Base-by-base conservation (phyloP, 1,140 invertebrate genomes). In the Acromyrmex charruanus region DNA sequence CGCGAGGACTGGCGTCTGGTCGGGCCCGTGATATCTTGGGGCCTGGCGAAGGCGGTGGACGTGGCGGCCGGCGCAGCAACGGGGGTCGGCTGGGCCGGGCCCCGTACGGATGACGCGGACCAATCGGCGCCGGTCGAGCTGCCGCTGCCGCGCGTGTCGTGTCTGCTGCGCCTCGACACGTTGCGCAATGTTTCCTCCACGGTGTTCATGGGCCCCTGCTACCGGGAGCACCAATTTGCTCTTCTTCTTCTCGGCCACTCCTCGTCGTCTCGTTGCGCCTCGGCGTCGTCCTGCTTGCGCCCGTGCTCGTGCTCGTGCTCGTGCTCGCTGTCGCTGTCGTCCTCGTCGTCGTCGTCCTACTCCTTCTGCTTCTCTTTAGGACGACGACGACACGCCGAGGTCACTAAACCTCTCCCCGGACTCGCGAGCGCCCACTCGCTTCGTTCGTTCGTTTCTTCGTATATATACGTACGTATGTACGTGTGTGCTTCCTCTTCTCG, bases 191-290 rank as follows among this genome's bases (percentile, higher is more conserved):
- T 93, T 74, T 93, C 92, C 93, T 94, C 94, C 93, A 92, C 90
- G 35, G 25, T 25, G 77, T 75, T 94, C 90, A 94, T 95, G 92
- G 58, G 84, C 79, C 87, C 94, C 95, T 94, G 92, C 66, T 95
- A 93, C 91, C 65, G 90, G 89, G 94, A 95, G 95, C 94, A 95
- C 95, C 94, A 95, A 95, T 95, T 95, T 95, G 94, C 95, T 95
- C 95, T 95, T 95, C 95, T 95, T 95, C 95, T 95, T 95, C 94
- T 95, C 93, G 94, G 91, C 94, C 94, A 95, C 94, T 95, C 94
- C 93, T 95, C 92, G 91, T 88, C 86, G 85, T 85, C 80, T 61
- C 85, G 87, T 90, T 92, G 91, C 89, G 87, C 88, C 66, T 86
- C 85, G 84, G 72, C 80, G 86, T 84, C 86, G 74, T 79, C 31